Evolutionary conservation across 2,113 vertebrate species (phyloP).

Genomic region (Rutilus rutilus): DNA sequence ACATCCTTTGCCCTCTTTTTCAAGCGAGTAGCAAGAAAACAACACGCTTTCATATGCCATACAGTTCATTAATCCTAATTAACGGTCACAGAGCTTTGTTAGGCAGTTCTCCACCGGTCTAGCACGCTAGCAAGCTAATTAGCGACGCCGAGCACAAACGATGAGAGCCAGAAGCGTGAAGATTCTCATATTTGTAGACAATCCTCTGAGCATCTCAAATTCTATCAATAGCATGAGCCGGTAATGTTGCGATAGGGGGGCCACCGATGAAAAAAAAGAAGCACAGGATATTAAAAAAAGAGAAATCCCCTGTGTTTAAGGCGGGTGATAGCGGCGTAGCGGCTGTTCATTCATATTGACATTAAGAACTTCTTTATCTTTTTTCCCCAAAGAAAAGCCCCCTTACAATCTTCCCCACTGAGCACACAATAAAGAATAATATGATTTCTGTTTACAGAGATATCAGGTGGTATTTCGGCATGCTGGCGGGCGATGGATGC

Average conservation of each 20-base stretch:
- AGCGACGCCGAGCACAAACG: constrained; percentile 60
- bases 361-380: constrained; percentile 91
- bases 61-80: constrained; percentile 62
- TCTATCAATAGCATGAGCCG: constrained; percentile 57
- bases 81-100: constrained; percentile 57
- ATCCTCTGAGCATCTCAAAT: constrained; percentile 58
- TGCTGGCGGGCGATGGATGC: constrained; percentile 82
- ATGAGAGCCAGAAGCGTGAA: constrained; percentile 48
- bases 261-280: constrained; percentile 38
- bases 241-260: constrained; percentile 56
- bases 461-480: constrained; percentile 88
- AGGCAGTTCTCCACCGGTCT: constrained; percentile 36
- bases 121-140: constrained; percentile 64
- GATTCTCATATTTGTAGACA: constrained; percentile 60
- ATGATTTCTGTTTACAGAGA: constrained; percentile 92
- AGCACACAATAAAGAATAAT: constrained; percentile 87
- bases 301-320: constrained; percentile 65
- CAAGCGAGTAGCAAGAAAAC: constrained; percentile 45
- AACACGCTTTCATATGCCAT: constrained; percentile 51
- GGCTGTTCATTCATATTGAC: constrained; percentile 82
- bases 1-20: background rate
- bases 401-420: constrained; percentile 79
- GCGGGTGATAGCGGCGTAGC: constrained; percentile 57
- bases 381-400: constrained; percentile 80
- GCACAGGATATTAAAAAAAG: constrained; percentile 77